phyloP scores from a whole-genome alignment of 1,140 invertebrate species.

The Zaprionus inermis region DNA sequence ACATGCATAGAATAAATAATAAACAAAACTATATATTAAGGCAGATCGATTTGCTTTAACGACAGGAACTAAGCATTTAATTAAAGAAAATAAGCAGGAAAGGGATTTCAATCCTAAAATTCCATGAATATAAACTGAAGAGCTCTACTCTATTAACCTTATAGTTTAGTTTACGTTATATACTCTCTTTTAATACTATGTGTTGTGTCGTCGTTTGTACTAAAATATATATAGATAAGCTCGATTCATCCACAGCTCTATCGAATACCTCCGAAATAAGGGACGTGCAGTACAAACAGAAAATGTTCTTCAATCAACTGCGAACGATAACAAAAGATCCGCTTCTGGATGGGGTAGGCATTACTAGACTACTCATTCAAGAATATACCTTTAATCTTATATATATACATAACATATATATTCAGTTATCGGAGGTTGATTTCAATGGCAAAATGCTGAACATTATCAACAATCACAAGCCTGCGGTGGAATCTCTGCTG shows the following conservation, averaged over 20 bases:
- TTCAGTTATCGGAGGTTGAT: slow-evolving; percentile 26
- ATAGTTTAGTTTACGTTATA: no score
- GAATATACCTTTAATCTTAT: not conserved
- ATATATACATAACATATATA: not conserved
- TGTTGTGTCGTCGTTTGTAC: not conserved
- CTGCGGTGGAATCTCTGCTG: slow-evolving; percentile 56
- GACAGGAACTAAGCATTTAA: slow-evolving; percentile 5
- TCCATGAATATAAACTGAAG: not conserved
- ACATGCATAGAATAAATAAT: slow-evolving; percentile 2
- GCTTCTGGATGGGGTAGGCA: slow-evolving; percentile 37
- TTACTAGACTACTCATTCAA: not conserved
- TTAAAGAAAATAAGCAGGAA: not conserved
- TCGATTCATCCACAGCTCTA: slow-evolving; percentile 11
- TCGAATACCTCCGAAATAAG: not conserved
- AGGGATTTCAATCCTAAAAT: not conserved
- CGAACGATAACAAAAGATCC: slow-evolving; percentile 32
- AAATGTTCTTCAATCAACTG: slow-evolving; percentile 59
- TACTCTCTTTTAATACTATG: not conserved
- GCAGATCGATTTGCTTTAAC: slow-evolving; percentile 44
- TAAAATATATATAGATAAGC: not conserved
- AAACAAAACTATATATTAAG: slow-evolving; percentile 47
- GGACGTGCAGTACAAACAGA: slow-evolving; percentile 46
- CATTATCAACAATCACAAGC: slow-evolving; percentile 53
- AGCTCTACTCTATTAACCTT: not conserved
- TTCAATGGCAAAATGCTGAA: slow-evolving; percentile 51